Percentiles rank a stretch among this genome's conserved stretches.
Evolutionary conservation across 2,888 invertebrate species (phyloP).

Genomic region (Acanthosoma haemorrhoidale): DNA sequence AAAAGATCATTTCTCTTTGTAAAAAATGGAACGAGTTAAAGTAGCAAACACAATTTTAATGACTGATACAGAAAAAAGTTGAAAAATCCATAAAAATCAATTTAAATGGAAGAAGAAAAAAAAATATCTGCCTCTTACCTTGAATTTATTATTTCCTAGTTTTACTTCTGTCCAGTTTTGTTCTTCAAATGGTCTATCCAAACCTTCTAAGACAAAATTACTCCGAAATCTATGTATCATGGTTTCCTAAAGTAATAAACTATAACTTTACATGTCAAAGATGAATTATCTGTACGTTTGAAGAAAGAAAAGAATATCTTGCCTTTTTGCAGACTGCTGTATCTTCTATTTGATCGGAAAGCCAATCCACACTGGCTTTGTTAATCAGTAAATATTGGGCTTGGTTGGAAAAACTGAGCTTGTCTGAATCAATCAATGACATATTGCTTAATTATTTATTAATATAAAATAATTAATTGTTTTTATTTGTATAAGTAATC

Average conservation of each 20-base stretch:
- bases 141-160: slow-evolving; percentile 61
- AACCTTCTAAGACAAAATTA: slow-evolving; percentile 77
- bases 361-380: slow-evolving; percentile 67
- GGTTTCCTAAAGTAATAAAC: slow-evolving; percentile 47
- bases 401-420: slow-evolving; percentile 68
- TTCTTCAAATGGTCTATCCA: slow-evolving; percentile 67
- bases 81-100: slow-evolving; percentile 30
- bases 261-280: neutral
- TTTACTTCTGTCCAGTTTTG: slow-evolving; percentile 60
- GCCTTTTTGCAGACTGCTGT: slow-evolving; percentile 49
- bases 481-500: neutral
- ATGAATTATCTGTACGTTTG: neutral
- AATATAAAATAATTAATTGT: too few species aligned
- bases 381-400: slow-evolving; percentile 81
- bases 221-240: slow-evolving; percentile 77
- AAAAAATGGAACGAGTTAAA: too few species aligned
- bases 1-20: too few species aligned
- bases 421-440: too few species aligned
- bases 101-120: too few species aligned
- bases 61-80: too few species aligned
- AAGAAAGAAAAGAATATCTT: slow-evolving; percentile 41
- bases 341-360: slow-evolving; percentile 55
- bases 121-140: too few species aligned
- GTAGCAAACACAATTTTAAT: too few species aligned
- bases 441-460: too few species aligned